A percentile compares a stretch with the other conserved stretches of the same genome.
These are phyloP conservation scores for Notiomystis cincta DNA, from an alignment of 2,113 vertebrate species.

Conservation along the genomic window DNA sequence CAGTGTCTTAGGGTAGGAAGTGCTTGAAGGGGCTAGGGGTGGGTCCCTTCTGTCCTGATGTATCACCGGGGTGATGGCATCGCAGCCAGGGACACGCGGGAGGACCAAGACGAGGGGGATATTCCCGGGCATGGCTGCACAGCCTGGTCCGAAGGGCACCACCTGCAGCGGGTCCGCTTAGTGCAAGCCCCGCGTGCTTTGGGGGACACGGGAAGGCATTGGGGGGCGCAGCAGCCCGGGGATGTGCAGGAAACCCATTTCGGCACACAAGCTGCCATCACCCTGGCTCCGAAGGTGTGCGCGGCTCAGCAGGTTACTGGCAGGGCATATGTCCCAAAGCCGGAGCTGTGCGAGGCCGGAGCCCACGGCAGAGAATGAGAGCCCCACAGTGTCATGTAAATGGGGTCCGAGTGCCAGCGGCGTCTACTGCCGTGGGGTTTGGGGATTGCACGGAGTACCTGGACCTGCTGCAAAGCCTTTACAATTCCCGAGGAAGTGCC, in stretches of 20 bases:
- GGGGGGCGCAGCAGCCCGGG: rapidly evolving
- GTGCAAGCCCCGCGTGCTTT: rapidly evolving
- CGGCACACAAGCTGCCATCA: rapidly evolving
- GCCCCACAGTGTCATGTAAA: rapidly evolving
- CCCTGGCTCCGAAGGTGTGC: rapidly evolving
- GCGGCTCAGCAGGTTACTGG: rapidly evolving
- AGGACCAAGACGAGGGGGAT: not conserved
- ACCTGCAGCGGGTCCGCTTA: rapidly evolving
- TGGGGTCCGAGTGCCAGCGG: not conserved
- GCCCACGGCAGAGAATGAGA: not conserved
- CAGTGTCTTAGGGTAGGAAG: not conserved
- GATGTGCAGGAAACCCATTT: not conserved
- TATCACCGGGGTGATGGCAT: not conserved
- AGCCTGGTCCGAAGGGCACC: not conserved
- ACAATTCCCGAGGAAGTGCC: rapidly evolving
- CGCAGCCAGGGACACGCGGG: rapidly evolving
- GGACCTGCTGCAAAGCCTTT: not conserved
- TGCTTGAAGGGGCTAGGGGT: rapidly evolving
- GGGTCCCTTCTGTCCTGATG: not conserved
- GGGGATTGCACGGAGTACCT: rapidly evolving
- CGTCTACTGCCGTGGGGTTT: rapidly evolving
- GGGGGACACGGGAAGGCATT: too few species aligned
- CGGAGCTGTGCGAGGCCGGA: not conserved
- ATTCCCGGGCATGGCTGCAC: rapidly evolving
- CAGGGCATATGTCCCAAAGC: not conserved